Evolutionary conservation across 2,797 vertebrate species (phyloP), one percentile per base, ranked within the genome.

Genomic region (Pteronotus mesoamericanus): DNA sequence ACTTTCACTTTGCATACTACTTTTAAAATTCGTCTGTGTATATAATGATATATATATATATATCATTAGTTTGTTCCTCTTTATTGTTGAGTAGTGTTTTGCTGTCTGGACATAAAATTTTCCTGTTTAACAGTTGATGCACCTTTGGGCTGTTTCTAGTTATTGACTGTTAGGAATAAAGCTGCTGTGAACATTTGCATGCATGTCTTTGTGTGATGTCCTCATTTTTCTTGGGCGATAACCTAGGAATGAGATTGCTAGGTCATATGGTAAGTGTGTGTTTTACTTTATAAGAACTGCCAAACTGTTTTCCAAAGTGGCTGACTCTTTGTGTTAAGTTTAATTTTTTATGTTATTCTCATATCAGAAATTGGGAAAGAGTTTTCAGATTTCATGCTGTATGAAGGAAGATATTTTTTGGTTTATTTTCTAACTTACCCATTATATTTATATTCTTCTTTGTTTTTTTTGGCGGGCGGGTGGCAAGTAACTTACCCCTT

Each of bases 251-350:
- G 61, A 83, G 80, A 90, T 92, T 91, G 32, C 86, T 26, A 59
- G 72, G 82, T 92, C 55, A 37, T 72, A n/a, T 68, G 85, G 55
- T 90, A 96, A 94, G 82, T 92, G 37, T 95, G 42, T 69, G 44
- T 78, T 89, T 90, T 72, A 92, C 32, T 84, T 86, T 37, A 8
- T 75, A 34, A 87, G 91, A 69, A 74, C 32, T 64, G n/a, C 32
- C 32, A 37, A 21, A 77, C 61, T 89, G 18, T 93, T 85, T 94
- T 87, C 69, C 39, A 51, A 2, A 51, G 66, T 78, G 48, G 34
- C 14, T 29, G 16, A 74, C 68, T 32, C 9, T 82, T 88, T 71
- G 12, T 84, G 22, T 53, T 80, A 53, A 32, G 34, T 80, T 94
- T 92, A 24, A 80, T 89, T 71, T 90, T 80, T 80, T 32, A 24